Percentiles rank a stretch among this genome's conserved stretches.
These are phyloP conservation scores for Ptychadena robeensis DNA, from an alignment of 2,797 vertebrate genomes.

Conservation along the genomic window DNA sequence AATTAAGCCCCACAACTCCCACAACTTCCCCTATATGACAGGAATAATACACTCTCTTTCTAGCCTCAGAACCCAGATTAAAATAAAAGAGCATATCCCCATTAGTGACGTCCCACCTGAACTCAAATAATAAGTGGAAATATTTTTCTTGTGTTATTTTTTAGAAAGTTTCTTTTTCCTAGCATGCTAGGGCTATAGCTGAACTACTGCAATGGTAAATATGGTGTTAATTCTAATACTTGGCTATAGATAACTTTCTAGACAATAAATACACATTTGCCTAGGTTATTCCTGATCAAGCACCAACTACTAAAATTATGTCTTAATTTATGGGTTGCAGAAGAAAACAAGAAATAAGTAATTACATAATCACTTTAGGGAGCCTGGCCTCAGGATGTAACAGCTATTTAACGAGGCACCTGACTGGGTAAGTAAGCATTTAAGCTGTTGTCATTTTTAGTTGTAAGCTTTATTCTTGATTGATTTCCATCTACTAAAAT, in stretches of 20 bases:
- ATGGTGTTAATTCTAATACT: not conserved
- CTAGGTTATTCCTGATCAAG: not conserved
- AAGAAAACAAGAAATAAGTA: conserved; percentile 13
- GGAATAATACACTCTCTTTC: too few relatives aligned
- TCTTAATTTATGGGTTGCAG: not conserved
- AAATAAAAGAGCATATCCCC: too few relatives aligned
- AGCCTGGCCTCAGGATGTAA: conserved; percentile 5
- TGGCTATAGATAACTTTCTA: not conserved
- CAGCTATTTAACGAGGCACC: not conserved
- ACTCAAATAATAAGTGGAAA: too few relatives aligned
- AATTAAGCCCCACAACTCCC: too few relatives aligned
- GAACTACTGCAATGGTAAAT: not conserved
- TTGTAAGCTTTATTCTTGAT: conserved; percentile 17
- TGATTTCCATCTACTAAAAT: conserved; percentile 5
- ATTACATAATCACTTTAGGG: conserved; percentile 14
- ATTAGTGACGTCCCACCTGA: too few relatives aligned
- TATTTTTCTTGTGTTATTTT: too few relatives aligned
- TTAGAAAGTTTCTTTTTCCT: too few relatives aligned
- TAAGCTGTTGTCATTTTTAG: conserved; percentile 7
- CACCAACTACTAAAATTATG: not conserved
- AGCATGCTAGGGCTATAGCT: not conserved
- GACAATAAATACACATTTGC: not conserved
- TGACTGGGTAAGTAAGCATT: conserved; percentile 11
- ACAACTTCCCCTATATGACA: too few relatives aligned
- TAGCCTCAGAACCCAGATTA: too few relatives aligned